These are phyloP conservation scores for Caradrina clavipalpis DNA, from an alignment of 2,888 invertebrate genomes.

Conservation along the genomic window DNA sequence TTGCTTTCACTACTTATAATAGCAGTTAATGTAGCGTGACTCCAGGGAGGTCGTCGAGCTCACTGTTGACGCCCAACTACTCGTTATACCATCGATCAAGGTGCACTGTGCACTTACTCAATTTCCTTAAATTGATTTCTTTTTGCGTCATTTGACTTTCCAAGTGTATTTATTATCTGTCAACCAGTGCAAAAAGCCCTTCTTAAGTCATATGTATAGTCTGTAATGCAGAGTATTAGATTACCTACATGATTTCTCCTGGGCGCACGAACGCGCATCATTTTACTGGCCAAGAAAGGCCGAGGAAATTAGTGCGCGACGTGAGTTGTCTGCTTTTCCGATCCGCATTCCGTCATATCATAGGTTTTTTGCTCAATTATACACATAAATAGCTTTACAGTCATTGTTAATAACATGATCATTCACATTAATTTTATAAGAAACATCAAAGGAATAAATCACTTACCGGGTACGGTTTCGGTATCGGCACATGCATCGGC, in stretches of 20 bases:
- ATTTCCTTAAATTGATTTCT: conserved; percentile 62
- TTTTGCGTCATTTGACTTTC: conserved; percentile 56
- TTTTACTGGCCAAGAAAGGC: conserved; percentile 81
- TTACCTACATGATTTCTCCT: conserved; percentile 86
- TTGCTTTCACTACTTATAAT: conserved; percentile 75
- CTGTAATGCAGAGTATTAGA: conserved; percentile 70
- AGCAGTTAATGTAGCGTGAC: conserved; percentile 77
- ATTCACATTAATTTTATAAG: conserved; percentile 32
- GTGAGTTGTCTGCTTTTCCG: conserved; percentile 81
- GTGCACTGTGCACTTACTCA: conserved; percentile 64
- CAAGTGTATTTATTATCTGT: conserved; percentile 12
- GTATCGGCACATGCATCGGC: conserved; percentile 82
- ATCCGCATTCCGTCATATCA: conserved; percentile 87
- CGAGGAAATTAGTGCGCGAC: conserved; percentile 89
- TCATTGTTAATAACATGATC: conserved; percentile 58
- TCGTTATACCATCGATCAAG: conserved; percentile 71
- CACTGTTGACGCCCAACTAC: conserved; percentile 72
- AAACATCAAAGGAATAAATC: conserved; percentile 26
- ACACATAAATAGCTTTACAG: conserved; percentile 66
- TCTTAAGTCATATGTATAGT: conserved; percentile 28
- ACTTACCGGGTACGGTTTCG: conserved; percentile 88
- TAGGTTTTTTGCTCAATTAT: conserved; percentile 80
- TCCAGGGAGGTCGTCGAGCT: conserved; percentile 70
- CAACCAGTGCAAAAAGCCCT: conserved; percentile 4
- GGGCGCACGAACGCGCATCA: conserved; percentile 80